phyloP scores from a whole-genome alignment of 2,888 invertebrate species.

The Syritta pipiens region DNA sequence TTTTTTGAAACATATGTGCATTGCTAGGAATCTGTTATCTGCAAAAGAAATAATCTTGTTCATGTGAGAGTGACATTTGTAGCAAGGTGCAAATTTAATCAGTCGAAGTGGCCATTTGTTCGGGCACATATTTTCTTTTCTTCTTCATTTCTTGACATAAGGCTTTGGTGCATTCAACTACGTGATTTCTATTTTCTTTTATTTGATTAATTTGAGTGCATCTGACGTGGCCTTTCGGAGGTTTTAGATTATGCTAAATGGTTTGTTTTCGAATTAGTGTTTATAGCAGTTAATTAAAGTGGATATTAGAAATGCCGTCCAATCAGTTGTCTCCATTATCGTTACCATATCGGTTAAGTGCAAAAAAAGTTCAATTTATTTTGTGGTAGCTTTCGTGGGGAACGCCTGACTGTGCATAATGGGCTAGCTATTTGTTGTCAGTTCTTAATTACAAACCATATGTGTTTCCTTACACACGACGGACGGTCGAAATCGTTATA shows the following conservation, averaged over 20 bases:
- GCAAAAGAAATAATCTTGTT: no score
- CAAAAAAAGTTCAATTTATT: no score
- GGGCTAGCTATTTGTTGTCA: no score
- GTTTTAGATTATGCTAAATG: conserved; percentile 13
- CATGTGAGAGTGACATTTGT: not conserved
- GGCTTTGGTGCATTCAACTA: conserved; percentile 1
- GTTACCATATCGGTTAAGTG: no score
- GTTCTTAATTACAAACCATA: no score
- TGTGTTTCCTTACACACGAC: no score
- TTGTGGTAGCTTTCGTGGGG: no score
- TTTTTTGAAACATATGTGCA: not conserved
- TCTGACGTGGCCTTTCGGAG: conserved; percentile 52
- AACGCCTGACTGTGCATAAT: no score
- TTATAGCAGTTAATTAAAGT: not conserved
- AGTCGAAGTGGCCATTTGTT: not conserved
- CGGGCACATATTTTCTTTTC: not conserved
- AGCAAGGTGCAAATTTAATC: not conserved
- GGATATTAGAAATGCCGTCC: not conserved
- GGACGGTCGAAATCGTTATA: no score
- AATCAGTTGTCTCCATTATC: no score
- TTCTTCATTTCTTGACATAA: no score
- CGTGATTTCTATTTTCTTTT: not conserved
- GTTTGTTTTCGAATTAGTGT: conserved; percentile 2
- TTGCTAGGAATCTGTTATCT: no score
- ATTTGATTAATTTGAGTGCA: conserved; percentile 26